A percentile compares a stretch with the other conserved stretches of the same genome.
phyloP scores from a whole-genome alignment of 2,797 vertebrate genomes.

The Gymnoscopelus braueri region DNA sequence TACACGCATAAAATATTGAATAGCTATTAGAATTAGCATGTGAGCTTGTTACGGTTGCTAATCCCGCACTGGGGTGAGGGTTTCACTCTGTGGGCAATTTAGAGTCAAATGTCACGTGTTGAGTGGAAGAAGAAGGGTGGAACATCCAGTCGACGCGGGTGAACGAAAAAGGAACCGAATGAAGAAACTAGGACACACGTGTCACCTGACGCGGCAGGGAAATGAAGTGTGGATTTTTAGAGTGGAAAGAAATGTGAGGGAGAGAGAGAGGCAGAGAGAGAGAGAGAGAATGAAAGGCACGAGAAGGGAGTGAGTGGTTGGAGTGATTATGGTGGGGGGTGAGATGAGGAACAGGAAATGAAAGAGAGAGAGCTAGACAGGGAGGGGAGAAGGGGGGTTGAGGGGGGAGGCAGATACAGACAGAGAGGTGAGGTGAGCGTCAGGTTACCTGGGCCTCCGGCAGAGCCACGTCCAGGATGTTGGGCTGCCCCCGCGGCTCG shows the following conservation, averaged over 20 bases:
- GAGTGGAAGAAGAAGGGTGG: slow-evolving; percentile 12
- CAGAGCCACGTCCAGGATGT: slow-evolving; percentile 93
- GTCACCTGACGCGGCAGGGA: slow-evolving; percentile 36
- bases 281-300: slow-evolving; percentile 26
- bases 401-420: slow-evolving; percentile 16
- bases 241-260: slow-evolving; percentile 37
- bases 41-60: slow-evolving; percentile 65
- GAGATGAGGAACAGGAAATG: not conserved
- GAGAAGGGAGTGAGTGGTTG: not conserved
- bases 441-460: slow-evolving; percentile 91
- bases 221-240: slow-evolving; percentile 60
- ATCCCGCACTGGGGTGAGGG: slow-evolving; percentile 61
- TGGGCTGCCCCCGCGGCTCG: slow-evolving; percentile 89
- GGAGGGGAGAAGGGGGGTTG: not conserved
- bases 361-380: slow-evolving; percentile 11
- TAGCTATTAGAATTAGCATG: slow-evolving; percentile 71
- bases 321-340: not conserved
- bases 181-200: slow-evolving; percentile 20
- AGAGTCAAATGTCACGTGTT: slow-evolving; percentile 66
- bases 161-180: slow-evolving; percentile 1
- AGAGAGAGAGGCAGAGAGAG: slow-evolving; percentile 11
- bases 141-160: slow-evolving; percentile 32
- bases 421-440: slow-evolving; percentile 30
- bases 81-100: slow-evolving; percentile 52
- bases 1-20: slow-evolving; percentile 69